phyloP scores from a whole-genome alignment of 2,888 invertebrate species.

The Pachydiplax longipennis region DNA sequence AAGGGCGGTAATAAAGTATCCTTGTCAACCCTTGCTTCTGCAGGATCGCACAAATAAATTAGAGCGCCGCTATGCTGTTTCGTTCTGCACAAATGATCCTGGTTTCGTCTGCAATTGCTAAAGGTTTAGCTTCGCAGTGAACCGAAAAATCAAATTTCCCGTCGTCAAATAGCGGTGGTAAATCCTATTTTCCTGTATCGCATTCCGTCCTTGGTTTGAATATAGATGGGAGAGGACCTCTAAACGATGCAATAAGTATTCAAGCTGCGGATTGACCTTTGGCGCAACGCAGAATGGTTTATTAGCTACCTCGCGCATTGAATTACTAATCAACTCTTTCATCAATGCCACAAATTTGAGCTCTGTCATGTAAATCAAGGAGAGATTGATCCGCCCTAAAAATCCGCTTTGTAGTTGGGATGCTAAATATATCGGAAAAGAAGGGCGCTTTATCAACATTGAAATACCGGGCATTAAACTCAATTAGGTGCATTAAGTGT shows the following conservation, averaged over 20 bases:
- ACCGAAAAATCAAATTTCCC: not conserved
- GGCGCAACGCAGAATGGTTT: not conserved
- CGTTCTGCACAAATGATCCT: not conserved
- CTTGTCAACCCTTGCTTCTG: not conserved
- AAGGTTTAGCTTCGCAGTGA: not conserved
- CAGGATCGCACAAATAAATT: not conserved
- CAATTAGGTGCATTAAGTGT: too few species aligned
- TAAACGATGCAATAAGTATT: not conserved
- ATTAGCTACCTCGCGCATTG: not conserved
- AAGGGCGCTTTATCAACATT: too few species aligned
- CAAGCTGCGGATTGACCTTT: not conserved
- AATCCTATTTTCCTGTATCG: not conserved
- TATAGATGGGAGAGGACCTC: not conserved
- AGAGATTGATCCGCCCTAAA: not conserved
- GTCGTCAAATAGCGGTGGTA: not conserved
- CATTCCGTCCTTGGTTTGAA: not conserved
- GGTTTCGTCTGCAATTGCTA: not conserved
- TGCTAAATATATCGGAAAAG: not conserved
- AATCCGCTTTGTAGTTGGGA: not conserved
- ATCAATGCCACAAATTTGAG: not conserved
- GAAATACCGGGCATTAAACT: too few species aligned
- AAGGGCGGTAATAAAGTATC: too few species aligned
- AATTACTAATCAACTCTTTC: not conserved
- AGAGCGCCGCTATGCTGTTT: not conserved
- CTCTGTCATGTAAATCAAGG: not conserved